Evolutionary conservation across 2,113 vertebrate genomes (phyloP).

Genomic region (Leucopternis melanops): DNA sequence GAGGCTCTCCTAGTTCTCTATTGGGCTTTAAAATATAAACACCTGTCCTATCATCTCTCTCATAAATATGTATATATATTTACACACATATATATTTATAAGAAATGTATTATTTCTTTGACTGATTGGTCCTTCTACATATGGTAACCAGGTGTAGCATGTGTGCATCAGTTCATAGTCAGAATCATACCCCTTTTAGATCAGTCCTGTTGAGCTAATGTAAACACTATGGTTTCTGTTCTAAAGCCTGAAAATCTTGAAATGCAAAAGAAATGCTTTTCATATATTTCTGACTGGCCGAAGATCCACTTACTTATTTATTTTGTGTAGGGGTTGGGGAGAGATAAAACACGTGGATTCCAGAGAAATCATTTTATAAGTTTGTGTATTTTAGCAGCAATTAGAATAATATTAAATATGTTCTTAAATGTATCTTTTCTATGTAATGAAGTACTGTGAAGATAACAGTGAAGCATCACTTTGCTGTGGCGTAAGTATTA

Average conservation of each 20-base stretch:
- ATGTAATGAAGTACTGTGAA: conserved; percentile 70
- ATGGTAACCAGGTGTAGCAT: conserved; percentile 44
- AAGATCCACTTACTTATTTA: conserved; percentile 36
- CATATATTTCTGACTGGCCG: conserved; percentile 54
- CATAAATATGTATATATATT: conserved; percentile 36
- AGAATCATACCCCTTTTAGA: not conserved
- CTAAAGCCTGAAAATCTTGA: conserved; percentile 66
- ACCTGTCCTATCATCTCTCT: conserved; percentile 34
- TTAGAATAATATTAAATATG: conserved; percentile 58
- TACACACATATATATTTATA: conserved; percentile 50
- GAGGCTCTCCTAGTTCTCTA: conserved; percentile 9
- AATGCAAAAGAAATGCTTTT: conserved; percentile 57
- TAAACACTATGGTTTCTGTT: conserved; percentile 56
- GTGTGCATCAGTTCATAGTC: conserved; percentile 41
- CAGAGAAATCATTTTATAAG: conserved; percentile 63
- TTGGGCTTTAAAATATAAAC: conserved; percentile 37
- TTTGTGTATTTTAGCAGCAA: conserved; percentile 61
- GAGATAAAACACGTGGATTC: conserved; percentile 39
- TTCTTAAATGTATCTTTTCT: conserved; percentile 68
- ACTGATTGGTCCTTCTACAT: conserved; percentile 34
- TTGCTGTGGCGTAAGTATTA: conserved; percentile 64
- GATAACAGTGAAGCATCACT: conserved; percentile 67
- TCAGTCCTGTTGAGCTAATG: not conserved
- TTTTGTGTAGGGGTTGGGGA: conserved; percentile 3
- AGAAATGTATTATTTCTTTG: conserved; percentile 59